phyloP scores from a whole-genome alignment of 2,797 vertebrate genomes.

The Lithobates pipiens region DNA sequence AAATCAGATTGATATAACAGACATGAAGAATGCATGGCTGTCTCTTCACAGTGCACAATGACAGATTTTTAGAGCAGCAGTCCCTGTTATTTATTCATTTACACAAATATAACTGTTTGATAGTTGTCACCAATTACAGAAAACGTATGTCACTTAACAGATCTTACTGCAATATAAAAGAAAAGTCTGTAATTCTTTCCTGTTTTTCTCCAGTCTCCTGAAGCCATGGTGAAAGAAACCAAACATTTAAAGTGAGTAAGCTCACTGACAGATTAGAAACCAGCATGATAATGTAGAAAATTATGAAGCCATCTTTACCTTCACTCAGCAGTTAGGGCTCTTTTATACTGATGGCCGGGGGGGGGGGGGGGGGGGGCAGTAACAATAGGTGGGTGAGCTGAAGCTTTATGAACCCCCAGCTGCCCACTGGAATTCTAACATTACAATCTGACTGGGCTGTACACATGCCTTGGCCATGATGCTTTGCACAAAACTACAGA shows the following conservation, averaged over 20 bases:
- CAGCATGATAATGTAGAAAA: background rate
- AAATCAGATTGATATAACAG: conserved; percentile 6
- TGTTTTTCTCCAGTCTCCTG: background rate
- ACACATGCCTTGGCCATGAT: no score
- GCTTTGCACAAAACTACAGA: no score
- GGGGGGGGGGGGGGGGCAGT: no score
- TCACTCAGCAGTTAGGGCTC: no score
- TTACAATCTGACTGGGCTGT: no score
- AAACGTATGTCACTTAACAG: background rate
- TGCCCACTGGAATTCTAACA: no score
- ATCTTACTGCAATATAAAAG: background rate
- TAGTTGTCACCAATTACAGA: background rate
- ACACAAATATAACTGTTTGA: background rate
- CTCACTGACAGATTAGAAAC: background rate
- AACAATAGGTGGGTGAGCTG: no score
- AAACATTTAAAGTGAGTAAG: background rate
- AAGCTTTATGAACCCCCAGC: no score
- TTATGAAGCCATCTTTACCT: background rate
- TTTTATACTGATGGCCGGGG: no score
- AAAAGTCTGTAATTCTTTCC: background rate
- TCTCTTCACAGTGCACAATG: conserved; percentile 8
- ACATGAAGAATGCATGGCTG: conserved; percentile 1
- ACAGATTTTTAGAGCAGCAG: background rate
- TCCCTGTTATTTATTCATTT: background rate
- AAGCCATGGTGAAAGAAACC: background rate